Conservation (phyloP, 2,888 invertebrate genomes). For the Oasisia sp. region DNA sequence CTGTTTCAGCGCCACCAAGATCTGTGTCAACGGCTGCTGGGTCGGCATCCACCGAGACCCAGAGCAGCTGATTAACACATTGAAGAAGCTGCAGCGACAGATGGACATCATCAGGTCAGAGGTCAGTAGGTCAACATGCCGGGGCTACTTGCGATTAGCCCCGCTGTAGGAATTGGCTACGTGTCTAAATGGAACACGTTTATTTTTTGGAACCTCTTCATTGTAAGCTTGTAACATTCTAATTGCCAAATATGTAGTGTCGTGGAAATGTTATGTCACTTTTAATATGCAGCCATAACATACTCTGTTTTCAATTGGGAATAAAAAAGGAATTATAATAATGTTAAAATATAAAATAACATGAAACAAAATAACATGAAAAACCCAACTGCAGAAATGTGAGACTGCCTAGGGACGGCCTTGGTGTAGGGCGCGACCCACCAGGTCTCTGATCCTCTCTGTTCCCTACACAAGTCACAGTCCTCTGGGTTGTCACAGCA, state of each 20-base stretch:
- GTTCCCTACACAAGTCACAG: too few species aligned
- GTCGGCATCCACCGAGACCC: slow-evolving; percentile 98
- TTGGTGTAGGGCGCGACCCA: not conserved
- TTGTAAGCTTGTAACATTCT: not conserved
- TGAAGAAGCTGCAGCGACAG: slow-evolving; percentile 94
- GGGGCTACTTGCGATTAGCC: not conserved
- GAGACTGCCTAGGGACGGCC: too few species aligned
- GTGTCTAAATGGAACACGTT: not conserved
- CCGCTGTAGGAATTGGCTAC: not conserved
- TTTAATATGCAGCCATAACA: too few species aligned
- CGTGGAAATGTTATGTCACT: too few species aligned
- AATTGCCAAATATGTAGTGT: not conserved
- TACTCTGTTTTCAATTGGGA: too few species aligned
- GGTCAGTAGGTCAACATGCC: slow-evolving; percentile 61
- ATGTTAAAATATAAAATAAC: too few species aligned
- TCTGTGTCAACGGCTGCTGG: slow-evolving; percentile 99
- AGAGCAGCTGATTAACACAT: slow-evolving; percentile 97
- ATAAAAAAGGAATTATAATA: too few species aligned
- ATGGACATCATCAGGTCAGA: slow-evolving; percentile 99
- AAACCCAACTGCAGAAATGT: too few species aligned
- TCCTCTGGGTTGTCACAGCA: too few species aligned
- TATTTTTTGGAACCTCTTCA: not conserved
- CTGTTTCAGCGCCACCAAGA: slow-evolving; percentile 85
- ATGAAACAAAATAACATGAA: too few species aligned
- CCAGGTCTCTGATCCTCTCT: not conserved